Evolutionary conservation across 2,888 invertebrate species (phyloP).

Genomic region (Drosophila koepferae): DNA sequence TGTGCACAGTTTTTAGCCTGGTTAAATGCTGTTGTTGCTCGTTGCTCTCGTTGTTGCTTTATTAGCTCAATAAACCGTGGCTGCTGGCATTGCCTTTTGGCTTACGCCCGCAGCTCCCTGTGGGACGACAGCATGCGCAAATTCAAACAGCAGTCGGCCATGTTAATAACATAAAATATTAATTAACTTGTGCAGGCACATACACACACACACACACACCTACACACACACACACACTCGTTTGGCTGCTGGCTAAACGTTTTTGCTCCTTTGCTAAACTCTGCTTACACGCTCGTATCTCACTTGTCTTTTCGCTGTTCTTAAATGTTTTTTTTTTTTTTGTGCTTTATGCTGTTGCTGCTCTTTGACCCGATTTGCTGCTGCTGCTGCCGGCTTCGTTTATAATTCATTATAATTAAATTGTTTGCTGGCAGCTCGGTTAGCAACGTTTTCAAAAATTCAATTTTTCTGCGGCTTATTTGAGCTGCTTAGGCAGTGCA

Average conservation of each 20-base stretch:
- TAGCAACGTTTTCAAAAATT: conserved; percentile 56
- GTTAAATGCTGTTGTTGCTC: conserved; percentile 51
- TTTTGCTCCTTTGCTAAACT: conserved; percentile 43
- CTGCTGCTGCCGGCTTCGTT: conserved; percentile 52
- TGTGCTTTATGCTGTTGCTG: conserved; percentile 7
- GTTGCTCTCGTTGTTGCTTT: conserved; percentile 48
- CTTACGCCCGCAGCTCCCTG: conserved; percentile 16
- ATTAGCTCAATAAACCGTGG: conserved; percentile 65
- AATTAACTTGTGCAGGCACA: conserved; percentile 66
- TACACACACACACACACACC: conserved; percentile 11
- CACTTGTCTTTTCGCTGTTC: conserved; percentile 36
- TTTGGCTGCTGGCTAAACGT: conserved; percentile 19
- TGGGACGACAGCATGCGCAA: conserved; percentile 27
- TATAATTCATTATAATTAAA: conserved; percentile 79
- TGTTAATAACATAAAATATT: conserved; percentile 77
- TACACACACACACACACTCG: conserved; percentile 3
- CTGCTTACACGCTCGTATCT: conserved; percentile 43
- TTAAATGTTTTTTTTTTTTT: conserved; percentile 11
- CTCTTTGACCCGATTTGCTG: conserved; percentile 48
- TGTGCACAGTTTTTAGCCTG: conserved; percentile 67
- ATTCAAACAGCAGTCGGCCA: conserved; percentile 56
- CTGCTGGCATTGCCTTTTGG: conserved; percentile 26
- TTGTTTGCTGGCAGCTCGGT: conserved; percentile 62
- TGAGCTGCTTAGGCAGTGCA: conserved; percentile 38
- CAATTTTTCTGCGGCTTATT: conserved; percentile 60